Evolutionary conservation across 2,888 invertebrate species (phyloP), one percentile per base, ranked within the genome.

Genomic region (Campoplex nolae): DNA sequence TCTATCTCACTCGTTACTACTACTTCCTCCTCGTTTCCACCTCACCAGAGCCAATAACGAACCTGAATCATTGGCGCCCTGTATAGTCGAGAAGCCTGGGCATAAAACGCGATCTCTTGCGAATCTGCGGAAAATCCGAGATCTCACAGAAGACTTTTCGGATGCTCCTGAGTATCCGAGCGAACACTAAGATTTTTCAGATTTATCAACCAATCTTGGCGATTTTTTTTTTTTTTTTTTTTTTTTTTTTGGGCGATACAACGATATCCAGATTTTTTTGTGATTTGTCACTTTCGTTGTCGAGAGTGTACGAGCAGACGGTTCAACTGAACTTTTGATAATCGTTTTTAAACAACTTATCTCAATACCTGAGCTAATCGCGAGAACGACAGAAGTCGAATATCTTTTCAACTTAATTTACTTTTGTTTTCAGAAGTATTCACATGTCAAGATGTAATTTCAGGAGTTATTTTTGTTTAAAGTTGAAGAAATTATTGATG

Each of bases 1-100:
- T 45, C n/a, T n/a, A n/a, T n/a, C 51, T 28, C 56, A 16, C 2
- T 28, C 32, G 16, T 32, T 35, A 38, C 38, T 70, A 48, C 9
- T 18, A 48, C 68, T 58, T 75, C 38, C 75, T 54, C 68, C 70
- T 65, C 76, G 85, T 78, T 82, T 85, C 82, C 85, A 77, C 85
- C 13, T 74, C 82, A 77, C 9, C 56, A 45, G 73, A 85, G 68
- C 74, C 81, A 82, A 85, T 85, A 85, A 85, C 85, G 85, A 85
- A 77, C 45, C 58, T 38, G 77, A 74, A 82, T 82, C 58, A 54
- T 77, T 73, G 73, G 51, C 65, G 32, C 65, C 81, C 77, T 32
- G 18, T 35, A 51, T 35, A 51, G 23, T 73, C 56, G 13, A 32
- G 65, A 58, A 56, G 48, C n/a, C 35, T 28, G 23, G 54, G 56